Evolutionary conservation across 2,888 invertebrate species (phyloP).

Genomic region (Dorcus hopei): DNA sequence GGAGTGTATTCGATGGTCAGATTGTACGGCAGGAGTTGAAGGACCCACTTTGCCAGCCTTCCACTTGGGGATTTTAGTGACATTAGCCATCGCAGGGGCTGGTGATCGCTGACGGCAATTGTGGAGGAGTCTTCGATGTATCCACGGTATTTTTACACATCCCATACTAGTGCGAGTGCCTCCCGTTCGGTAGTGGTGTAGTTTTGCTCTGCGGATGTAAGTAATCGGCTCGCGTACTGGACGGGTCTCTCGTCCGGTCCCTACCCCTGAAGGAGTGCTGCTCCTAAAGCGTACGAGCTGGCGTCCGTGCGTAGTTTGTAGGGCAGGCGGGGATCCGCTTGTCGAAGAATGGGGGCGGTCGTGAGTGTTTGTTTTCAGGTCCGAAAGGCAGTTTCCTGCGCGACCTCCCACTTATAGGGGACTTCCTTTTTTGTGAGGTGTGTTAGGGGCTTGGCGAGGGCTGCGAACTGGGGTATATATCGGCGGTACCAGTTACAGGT

Average conservation of each 20-base stretch:
- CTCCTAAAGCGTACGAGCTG: constrained; percentile 14
- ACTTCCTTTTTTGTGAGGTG: too few relatives aligned
- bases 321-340: neutral
- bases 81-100: constrained; percentile 47
- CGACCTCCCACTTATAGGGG: neutral
- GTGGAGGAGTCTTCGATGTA: constrained; percentile 41
- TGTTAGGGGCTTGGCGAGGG: too few relatives aligned
- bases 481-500: too few relatives aligned
- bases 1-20: constrained; percentile 39
- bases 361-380: constrained; percentile 5
- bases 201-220: neutral
- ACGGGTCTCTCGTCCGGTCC: constrained; percentile 17
- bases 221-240: constrained; percentile 17
- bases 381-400: neutral
- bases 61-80: constrained; percentile 42
- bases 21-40: constrained; percentile 41
- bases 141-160: constrained; percentile 39
- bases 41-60: constrained; percentile 41
- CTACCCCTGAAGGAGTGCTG: constrained; percentile 18
- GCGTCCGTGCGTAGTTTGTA: constrained; percentile 26
- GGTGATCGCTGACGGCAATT: constrained; percentile 44
- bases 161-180: constrained; percentile 30
- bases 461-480: too few relatives aligned
- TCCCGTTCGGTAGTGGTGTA: constrained; percentile 37
- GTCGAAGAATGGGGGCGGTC: too few relatives aligned